These are phyloP conservation scores for Mus spicilegus DNA, from an alignment of 2,113 vertebrate genomes.

Conservation along the genomic window DNA sequence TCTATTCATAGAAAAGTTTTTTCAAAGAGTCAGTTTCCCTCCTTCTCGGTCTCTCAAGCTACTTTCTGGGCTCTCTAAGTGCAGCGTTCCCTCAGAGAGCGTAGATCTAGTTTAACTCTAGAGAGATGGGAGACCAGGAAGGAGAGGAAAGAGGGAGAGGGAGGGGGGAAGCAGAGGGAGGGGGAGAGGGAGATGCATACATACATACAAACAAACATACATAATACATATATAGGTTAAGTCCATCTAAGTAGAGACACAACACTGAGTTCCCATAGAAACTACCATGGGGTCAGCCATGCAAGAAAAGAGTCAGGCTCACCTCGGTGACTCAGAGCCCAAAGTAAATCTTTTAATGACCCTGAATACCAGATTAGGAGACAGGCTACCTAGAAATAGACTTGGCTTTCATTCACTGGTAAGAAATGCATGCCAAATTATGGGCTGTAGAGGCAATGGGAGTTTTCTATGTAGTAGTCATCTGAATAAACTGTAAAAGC, in stretches of 20 bases:
- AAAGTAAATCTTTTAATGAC: background rate
- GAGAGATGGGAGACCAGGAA: background rate
- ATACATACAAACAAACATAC: background rate
- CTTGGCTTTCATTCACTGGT: slow-evolving; percentile 19
- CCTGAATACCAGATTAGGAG: background rate
- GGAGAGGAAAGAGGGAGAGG: too few species aligned
- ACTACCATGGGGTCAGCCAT: background rate
- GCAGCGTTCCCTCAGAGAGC: slow-evolving; percentile 6
- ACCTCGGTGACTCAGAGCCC: background rate
- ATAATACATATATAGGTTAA: background rate
- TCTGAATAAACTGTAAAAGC: slow-evolving; percentile 3
- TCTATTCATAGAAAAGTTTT: slow-evolving; percentile 24
- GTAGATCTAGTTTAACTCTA: background rate
- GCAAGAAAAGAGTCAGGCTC: background rate
- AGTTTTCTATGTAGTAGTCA: background rate
- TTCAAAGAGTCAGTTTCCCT: slow-evolving; percentile 37
- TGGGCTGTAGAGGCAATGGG: background rate
- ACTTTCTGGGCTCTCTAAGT: background rate
- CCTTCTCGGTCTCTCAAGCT: background rate
- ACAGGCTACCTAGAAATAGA: slow-evolving; percentile 38
- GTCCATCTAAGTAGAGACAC: background rate
- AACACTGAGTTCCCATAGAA: too few species aligned
- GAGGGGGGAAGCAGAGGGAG: too few species aligned
- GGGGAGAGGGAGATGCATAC: background rate
- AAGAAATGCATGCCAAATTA: slow-evolving; percentile 46